These are phyloP conservation scores for Dendrocopos noguchii DNA, from an alignment of 2,113 vertebrate genomes.

Conservation along the genomic window DNA sequence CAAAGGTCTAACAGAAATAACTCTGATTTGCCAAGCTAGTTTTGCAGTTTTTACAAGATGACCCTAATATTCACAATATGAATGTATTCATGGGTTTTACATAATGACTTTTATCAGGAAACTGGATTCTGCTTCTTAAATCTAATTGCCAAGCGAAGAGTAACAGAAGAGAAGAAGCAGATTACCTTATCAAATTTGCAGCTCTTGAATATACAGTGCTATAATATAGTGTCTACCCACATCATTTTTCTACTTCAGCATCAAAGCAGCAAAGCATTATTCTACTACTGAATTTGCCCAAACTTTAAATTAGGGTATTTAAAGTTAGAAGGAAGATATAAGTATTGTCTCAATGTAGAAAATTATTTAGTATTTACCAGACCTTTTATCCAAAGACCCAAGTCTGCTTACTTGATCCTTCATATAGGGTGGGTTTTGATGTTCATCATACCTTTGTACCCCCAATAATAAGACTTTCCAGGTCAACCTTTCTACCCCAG, in stretches of 20 bases:
- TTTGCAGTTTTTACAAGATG: constrained; percentile 79
- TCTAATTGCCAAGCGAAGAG: constrained; percentile 81
- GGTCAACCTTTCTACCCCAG: background rate
- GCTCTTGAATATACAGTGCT: constrained; percentile 80
- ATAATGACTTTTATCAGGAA: constrained; percentile 83
- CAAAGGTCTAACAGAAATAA: constrained; percentile 79
- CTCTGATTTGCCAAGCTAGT: constrained; percentile 73
- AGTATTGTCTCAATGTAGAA: constrained; percentile 51
- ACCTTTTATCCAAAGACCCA: background rate
- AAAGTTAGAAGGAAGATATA: constrained; percentile 61
- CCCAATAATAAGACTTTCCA: background rate
- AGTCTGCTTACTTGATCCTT: background rate
- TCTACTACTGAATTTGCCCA: constrained; percentile 73
- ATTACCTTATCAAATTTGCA: constrained; percentile 84
- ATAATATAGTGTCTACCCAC: constrained; percentile 78
- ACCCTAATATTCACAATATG: constrained; percentile 82
- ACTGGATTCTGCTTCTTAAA: constrained; percentile 81
- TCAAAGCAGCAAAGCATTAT: constrained; percentile 71
- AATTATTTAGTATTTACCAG: background rate
- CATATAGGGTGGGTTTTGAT: background rate
- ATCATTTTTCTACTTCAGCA: constrained; percentile 77
- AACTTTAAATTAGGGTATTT: constrained; percentile 73
- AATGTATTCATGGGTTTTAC: constrained; percentile 83
- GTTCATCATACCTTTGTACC: background rate
- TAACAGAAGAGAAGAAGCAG: constrained; percentile 78